These are phyloP conservation scores for Steinernema carpocapsae DNA, from an alignment of 2,888 invertebrate genomes.

Conservation along the genomic window DNA sequence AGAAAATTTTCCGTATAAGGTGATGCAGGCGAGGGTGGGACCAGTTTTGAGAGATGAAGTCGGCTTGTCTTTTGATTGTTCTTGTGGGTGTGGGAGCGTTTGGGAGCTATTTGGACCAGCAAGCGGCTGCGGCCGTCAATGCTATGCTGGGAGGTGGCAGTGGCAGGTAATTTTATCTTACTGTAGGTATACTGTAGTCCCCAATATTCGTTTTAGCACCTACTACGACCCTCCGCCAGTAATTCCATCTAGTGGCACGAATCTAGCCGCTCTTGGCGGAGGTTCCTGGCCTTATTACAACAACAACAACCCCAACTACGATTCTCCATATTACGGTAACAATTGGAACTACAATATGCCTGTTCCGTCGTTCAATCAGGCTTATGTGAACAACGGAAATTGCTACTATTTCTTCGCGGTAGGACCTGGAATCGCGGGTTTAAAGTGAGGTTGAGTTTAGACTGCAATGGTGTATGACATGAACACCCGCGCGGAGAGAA, in stretches of 20 bases:
- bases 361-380: neutral
- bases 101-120: constrained; percentile 9
- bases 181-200: neutral
- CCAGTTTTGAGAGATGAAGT: neutral
- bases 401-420: constrained; percentile 29
- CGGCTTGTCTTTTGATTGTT: neutral
- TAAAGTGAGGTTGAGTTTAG: neutral
- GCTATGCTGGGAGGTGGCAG: neutral
- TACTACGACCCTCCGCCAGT: neutral
- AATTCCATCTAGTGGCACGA: neutral
- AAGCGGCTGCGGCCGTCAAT: constrained; percentile 9
- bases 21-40: neutral
- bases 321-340: neutral
- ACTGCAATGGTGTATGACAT: constrained; percentile 21
- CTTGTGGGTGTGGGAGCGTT: neutral
- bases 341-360: constrained; percentile 33
- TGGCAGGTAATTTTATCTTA: neutral
- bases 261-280: neutral
- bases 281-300: neutral
- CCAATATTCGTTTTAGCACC: neutral
- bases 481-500: neutral
- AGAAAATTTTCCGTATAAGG: neutral
- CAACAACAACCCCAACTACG: neutral
- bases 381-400: constrained; percentile 20
- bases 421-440: neutral